Evolutionary conservation across 2,113 vertebrate genomes (phyloP).

Genomic region (Nansenia antarctica): DNA sequence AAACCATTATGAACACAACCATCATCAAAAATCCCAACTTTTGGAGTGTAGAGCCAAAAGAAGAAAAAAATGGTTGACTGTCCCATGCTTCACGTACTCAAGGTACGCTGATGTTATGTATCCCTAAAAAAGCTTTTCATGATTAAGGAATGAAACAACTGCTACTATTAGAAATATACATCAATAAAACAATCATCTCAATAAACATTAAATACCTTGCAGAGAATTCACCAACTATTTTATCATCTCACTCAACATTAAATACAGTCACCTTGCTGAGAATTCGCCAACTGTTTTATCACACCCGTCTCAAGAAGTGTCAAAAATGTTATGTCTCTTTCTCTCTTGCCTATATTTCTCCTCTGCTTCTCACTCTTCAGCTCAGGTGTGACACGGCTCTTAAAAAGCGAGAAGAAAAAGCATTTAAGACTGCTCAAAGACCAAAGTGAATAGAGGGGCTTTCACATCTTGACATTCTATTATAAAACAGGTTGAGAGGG

Average conservation of each 20-base stretch:
- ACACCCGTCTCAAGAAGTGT: neutral
- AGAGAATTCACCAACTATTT: too few relatives aligned
- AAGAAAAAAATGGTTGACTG: too few relatives aligned
- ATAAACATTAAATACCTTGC: too few relatives aligned
- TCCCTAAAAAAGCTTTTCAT: too few relatives aligned
- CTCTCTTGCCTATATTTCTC: neutral
- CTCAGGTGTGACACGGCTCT: neutral
- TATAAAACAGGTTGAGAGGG: conserved; percentile 20
- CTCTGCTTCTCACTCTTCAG: neutral
- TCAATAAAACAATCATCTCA: too few relatives aligned
- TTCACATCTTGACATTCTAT: conserved; percentile 52
- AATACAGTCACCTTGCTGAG: neutral
- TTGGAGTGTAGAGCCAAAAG: too few relatives aligned
- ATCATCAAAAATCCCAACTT: too few relatives aligned
- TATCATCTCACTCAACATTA: neutral
- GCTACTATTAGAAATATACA: too few relatives aligned
- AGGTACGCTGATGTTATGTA: too few relatives aligned
- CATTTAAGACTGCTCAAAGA: conserved; percentile 66
- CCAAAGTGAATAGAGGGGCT: conserved; percentile 60
- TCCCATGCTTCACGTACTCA: too few relatives aligned
- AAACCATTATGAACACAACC: too few relatives aligned
- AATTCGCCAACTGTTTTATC: neutral
- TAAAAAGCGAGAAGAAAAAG: conserved; percentile 17
- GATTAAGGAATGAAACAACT: too few relatives aligned
- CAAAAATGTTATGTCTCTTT: neutral